A percentile compares a stretch with the other conserved stretches of the same genome.
Conservation (phyloP, 2,888 invertebrate species). For the Drosophila niveifrons region DNA sequence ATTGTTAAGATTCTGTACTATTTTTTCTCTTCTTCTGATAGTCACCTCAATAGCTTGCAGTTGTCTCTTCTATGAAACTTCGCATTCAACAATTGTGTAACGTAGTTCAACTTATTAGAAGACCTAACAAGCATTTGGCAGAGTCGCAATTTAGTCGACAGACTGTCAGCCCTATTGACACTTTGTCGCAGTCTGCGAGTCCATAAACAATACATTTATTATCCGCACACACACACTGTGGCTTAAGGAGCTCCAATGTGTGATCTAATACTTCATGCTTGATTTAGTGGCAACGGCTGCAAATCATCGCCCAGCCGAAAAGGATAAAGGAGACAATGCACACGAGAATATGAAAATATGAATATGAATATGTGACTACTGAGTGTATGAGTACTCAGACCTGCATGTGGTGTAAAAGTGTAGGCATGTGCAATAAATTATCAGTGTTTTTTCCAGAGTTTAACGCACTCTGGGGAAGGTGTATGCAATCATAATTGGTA, state of each 20-base stretch:
- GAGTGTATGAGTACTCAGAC: constrained; percentile 15
- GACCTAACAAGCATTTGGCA: background rate
- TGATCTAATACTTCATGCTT: constrained; percentile 81
- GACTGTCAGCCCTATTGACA: constrained; percentile 38
- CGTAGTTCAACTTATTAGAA: background rate
- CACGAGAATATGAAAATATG: constrained; percentile 43
- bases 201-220: constrained; percentile 81
- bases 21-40: too few species aligned
- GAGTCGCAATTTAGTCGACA: constrained; percentile 48
- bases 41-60: too few species aligned
- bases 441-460: constrained; percentile 42
- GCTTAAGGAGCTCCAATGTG: constrained; percentile 54
- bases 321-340: constrained; percentile 56
- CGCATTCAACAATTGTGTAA: too few species aligned
- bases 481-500: constrained; percentile 70
- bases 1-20: too few species aligned
- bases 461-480: constrained; percentile 51
- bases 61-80: too few species aligned
- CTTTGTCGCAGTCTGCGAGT: constrained; percentile 54
- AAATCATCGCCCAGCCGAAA: constrained; percentile 78
- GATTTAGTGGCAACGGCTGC: constrained; percentile 84
- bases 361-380: constrained; percentile 60
- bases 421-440: constrained; percentile 84
- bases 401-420: constrained; percentile 57
- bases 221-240: constrained; percentile 70